Base-by-base conservation (phyloP, 2,888 invertebrate species). In the Electrophaes corylata region DNA sequence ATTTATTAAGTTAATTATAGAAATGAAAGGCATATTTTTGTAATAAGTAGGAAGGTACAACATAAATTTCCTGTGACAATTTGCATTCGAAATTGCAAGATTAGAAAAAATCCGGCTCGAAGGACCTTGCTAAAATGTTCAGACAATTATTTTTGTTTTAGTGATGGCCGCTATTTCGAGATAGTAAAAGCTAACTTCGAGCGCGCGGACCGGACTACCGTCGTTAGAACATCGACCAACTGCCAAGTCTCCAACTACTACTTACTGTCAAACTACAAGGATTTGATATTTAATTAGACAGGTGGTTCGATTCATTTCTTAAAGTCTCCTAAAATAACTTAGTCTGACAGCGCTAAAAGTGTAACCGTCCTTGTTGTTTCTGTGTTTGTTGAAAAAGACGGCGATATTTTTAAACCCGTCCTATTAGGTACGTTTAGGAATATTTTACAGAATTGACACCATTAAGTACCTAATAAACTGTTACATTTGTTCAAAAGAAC, bases 141-240 rank as follows among this genome's bases (percentile, higher is more conserved):
- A 31, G n/a, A 20, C 18, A 3, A 23, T 10, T 12, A 20, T 18
- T 18, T 11, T 1, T 40, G 29, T 58, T 91, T 45, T 88, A 97
- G 98, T 79, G 99, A 99, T 84, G 99, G 99, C 0, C 96, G 99
- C 59, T 99, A 99, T 88, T 99, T 99, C 83, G 99, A 99, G 90
- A 96, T 99, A 69, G 99, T 99, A 31, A 98, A 99, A 86, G 99
- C 99, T 0, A 99, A 99, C 91, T 99, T 99, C 86, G 99, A 99
- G 88, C 94, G 99, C 73, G 99, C 99, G 0, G 99, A 99, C 88
- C 94, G 99, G 67, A 94, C 95, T 70, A 99, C 99, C 0, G 99
- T 99, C 8, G 99, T 99, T 0, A 93, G 99, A 56, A 98, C 99
- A 2, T 97, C 98, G 2, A 99, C 98, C 63, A 99, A 98, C 90